Conservation (phyloP, 2,888 invertebrate species). For the Pantelozetes paolii region DNA sequence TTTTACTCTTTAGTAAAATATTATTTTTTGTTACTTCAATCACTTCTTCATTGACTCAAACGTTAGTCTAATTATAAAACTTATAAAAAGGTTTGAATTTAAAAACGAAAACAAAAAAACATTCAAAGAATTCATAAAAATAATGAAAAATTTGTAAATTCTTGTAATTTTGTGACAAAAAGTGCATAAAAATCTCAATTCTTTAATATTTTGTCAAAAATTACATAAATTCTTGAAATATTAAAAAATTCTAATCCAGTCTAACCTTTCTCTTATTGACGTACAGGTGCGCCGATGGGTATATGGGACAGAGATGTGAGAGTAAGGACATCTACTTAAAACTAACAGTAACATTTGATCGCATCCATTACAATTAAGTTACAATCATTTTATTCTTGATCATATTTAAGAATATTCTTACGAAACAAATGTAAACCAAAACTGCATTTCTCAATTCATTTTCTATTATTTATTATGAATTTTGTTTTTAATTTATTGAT, state of each 20-base stretch:
- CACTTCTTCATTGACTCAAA: not conserved
- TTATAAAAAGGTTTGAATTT: not conserved
- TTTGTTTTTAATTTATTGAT: constrained; percentile 15
- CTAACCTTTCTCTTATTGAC: not conserved
- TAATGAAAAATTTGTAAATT: not conserved
- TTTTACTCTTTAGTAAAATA: not conserved
- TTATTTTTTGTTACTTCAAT: not conserved
- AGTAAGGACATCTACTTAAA: constrained; percentile 63
- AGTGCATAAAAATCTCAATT: too few species aligned
- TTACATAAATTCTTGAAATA: too few species aligned
- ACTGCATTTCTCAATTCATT: not conserved
- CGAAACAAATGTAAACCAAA: not conserved
- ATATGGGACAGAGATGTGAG: constrained; percentile 73
- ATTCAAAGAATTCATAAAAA: not conserved
- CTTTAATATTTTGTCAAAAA: not conserved
- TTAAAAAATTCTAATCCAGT: not conserved
- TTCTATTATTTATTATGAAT: constrained; percentile 27
- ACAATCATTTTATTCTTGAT: not conserved
- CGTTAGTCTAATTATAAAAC: not conserved
- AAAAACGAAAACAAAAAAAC: not conserved
- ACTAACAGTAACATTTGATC: constrained; percentile 34
- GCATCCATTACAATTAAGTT: constrained; percentile 15
- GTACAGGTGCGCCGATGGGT: constrained; percentile 73
- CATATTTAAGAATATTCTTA: not conserved
- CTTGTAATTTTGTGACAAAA: too few species aligned